Evolutionary conservation across 2,113 vertebrate genomes (phyloP), one percentile per base, ranked within the genome.

Genomic region (Callionymus lyra): DNA sequence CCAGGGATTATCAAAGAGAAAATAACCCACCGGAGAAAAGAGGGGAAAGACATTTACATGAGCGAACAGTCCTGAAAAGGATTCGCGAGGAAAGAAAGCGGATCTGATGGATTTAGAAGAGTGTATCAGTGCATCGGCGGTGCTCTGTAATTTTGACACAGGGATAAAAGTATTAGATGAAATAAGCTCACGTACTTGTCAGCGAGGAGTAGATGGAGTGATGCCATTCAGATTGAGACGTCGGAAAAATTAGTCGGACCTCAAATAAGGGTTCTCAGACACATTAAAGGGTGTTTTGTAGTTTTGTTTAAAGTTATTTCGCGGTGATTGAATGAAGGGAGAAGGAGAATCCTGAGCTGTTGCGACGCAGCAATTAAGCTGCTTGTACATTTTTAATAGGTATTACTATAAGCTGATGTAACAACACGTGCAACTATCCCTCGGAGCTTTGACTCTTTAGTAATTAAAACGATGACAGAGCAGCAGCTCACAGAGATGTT

Each of bases 101-200:
- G 65, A 70, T 70, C 65, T 59, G 65, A 66, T 68, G 63, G 68
- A 68, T 70, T 65, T 72, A 35, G 17, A 16, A 38, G 41, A 46
- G 46, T 41, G 44, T 63, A 57, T 51, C 52, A 42, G 48, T 52
- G 48, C 58, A 56, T 59, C 16, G 16, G 31, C 15, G 56, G 63
- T 70, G 53, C 43, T 49, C 45, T 52, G 33, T 62, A 53, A 61
- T 57, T 44, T 60, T 72, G 68, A 68, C 8, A 32, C 47, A 10
- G 13, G 65, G 68, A 77, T 70, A 70, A 56, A 70, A 47, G 59
- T 68, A 62, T 65, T 74, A 53, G 50, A 66, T 34, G 42, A 65
- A 53, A 55, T 51, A 47, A 60, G 54, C 50, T 45, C 42, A 65
- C 63, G 53, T 44, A 57, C 61, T 53, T 47, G 50, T 48, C 44